Evolutionary conservation across 2,113 vertebrate species (phyloP), one percentile per base, ranked within the genome.

Genomic region (Lepidiolamprologus cunningtoni): DNA sequence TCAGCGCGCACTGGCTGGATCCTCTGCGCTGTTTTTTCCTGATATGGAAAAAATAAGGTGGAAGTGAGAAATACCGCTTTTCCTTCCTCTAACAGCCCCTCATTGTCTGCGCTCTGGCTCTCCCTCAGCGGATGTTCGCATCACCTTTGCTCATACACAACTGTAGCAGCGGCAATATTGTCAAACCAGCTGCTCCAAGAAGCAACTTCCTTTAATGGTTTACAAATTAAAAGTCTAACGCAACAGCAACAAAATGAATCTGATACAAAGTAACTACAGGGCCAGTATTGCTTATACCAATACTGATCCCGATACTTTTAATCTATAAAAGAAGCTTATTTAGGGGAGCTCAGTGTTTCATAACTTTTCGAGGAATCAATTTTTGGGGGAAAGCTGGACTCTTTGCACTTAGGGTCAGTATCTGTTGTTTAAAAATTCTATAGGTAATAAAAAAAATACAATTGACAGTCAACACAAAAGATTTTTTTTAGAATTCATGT

Each of bases 121-220:
- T 79, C 55, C 16, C 26, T 73, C 45, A 50, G 88, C 82, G 93
- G 91, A 93, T 91, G 91, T 83, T 47, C 1, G 63, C 63, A 83
- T 89, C 87, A 87, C 90, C 57, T 87, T 61, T 33, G 80, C 80
- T 53, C 54, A 26, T 33, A 53, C 86, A 85, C 86, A 89, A 86
- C 86, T 89, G 90, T 85, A 40, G 50, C 83, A 79, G 78, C 80
- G 42, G 40, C 28, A 33, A 10, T 28, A 37, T 17, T 4, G 52
- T 81, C 78, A 89, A 78, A 2, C 0, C 13, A 17, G 6, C 1
- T 21, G 16, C 53, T 33, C 47, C 3, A 4, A 6, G 3, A 13
- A 3, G 9, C 3, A 1, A 78, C 55, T 89, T 91, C 91, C 91
- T 80, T 3, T 81, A 0, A 8, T 0, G 2, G 4, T 5, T 86